Evolutionary conservation across 2,113 vertebrate genomes (phyloP).

Genomic region (Rhinolophus ferrumequinum): DNA sequence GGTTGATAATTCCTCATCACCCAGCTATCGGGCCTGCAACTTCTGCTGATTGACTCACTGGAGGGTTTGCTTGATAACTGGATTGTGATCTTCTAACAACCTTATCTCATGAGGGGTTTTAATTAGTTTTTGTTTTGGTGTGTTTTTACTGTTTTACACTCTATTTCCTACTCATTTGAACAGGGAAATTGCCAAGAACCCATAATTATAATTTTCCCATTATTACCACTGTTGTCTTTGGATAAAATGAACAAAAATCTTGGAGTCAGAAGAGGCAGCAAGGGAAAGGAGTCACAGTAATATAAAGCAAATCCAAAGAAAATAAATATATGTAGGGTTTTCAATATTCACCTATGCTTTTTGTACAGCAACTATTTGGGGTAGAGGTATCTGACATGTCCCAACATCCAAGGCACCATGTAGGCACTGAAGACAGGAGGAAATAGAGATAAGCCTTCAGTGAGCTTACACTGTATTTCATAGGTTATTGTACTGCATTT

Average conservation of each 20-base stretch:
- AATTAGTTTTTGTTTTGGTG: background rate
- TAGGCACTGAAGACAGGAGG: background rate
- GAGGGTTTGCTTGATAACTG: background rate
- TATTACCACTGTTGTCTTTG: background rate
- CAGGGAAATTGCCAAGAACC: background rate
- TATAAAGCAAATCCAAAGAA: background rate
- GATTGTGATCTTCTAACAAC: background rate
- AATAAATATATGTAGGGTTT: background rate
- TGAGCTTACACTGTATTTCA: background rate
- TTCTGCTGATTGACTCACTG: background rate
- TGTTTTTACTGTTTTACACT: background rate
- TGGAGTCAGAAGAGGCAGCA: background rate
- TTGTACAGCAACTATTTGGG: background rate
- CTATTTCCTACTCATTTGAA: background rate
- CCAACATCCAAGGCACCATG: background rate
- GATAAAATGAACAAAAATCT: constrained; percentile 9
- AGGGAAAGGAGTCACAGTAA: background rate
- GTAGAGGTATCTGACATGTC: background rate
- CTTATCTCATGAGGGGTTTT: background rate
- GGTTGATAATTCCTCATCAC: background rate
- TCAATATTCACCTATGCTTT: background rate
- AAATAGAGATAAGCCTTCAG: background rate
- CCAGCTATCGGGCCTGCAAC: background rate
- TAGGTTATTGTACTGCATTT: background rate
- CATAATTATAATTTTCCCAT: background rate